Conservation (phyloP, 1,140 invertebrate species). For the Leptinotarsa lineolata region DNA sequence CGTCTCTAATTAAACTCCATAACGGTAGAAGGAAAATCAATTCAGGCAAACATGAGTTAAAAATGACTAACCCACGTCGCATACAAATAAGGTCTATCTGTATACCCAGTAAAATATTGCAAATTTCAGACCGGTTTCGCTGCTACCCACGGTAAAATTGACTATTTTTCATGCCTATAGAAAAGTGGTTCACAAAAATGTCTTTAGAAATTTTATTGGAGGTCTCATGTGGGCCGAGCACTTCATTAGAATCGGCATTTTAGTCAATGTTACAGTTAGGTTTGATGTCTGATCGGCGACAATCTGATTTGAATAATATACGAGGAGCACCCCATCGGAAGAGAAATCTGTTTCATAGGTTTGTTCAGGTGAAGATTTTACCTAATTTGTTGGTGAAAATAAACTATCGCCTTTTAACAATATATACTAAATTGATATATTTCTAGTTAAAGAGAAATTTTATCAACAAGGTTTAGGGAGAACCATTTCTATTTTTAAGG, state of each 20-base stretch:
- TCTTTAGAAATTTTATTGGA: constrained; percentile 9
- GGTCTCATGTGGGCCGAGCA: neutral
- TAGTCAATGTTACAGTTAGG: neutral
- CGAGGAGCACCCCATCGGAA: neutral
- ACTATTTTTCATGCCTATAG: neutral
- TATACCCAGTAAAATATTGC: constrained; percentile 38
- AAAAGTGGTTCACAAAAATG: constrained; percentile 8
- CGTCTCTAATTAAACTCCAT: constrained; percentile 7
- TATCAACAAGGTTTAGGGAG: no score
- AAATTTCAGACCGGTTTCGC: constrained; percentile 40
- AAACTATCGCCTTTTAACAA: no score
- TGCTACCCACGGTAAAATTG: constrained; percentile 28
- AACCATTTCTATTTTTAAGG: no score
- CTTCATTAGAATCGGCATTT: constrained; percentile 1
- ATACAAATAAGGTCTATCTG: constrained; percentile 39
- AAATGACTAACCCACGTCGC: constrained; percentile 38
- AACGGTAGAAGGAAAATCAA: constrained; percentile 7
- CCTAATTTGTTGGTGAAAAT: no score
- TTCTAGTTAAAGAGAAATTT: no score
- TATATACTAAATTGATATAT: no score
- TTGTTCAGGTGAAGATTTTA: no score
- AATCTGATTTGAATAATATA: neutral
- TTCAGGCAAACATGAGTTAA: constrained; percentile 28
- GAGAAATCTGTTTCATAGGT: no score
- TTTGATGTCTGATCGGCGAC: neutral